phyloP scores from a whole-genome alignment of 2,888 invertebrate species.

The Dyspetes luteomarginatus region DNA sequence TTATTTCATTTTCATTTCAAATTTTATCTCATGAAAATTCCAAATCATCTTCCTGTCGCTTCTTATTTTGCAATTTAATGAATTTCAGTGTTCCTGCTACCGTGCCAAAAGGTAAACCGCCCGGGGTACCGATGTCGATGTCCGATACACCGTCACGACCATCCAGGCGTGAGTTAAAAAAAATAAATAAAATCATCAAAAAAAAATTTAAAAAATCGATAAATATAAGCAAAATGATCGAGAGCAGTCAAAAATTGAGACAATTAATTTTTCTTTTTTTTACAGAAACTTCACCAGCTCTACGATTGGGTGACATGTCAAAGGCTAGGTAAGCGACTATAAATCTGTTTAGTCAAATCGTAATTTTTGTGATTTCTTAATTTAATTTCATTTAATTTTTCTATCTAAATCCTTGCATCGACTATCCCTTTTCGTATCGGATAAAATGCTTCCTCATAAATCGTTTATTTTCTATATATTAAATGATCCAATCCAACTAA shows the following conservation, averaged over 20 bases:
- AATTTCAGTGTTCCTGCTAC: conserved; percentile 48
- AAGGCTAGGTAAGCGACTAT: conserved; percentile 74
- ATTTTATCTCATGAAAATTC: background rate
- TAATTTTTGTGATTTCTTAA: background rate
- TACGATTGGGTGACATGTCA: conserved; percentile 68
- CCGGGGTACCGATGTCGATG: conserved; percentile 62
- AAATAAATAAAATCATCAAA: background rate
- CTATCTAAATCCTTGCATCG: no score
- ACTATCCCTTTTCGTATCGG: no score
- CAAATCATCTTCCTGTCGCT: background rate
- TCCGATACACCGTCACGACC: conserved; percentile 60
- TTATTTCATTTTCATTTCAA: background rate
- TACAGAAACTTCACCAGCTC: conserved; percentile 67
- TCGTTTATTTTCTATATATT: no score
- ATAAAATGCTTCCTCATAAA: no score
- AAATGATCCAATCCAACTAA: no score
- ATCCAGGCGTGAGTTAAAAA: conserved; percentile 64
- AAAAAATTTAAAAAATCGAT: no score
- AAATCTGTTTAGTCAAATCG: background rate
- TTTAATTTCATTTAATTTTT: no score
- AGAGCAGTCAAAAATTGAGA: background rate
- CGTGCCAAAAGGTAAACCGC: conserved; percentile 56
- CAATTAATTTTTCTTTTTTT: conserved; percentile 38
- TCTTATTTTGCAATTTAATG: background rate
- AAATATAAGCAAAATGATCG: background rate